Conservation (phyloP, 2,113 vertebrate genomes). For the Thunnus maccoyii region DNA sequence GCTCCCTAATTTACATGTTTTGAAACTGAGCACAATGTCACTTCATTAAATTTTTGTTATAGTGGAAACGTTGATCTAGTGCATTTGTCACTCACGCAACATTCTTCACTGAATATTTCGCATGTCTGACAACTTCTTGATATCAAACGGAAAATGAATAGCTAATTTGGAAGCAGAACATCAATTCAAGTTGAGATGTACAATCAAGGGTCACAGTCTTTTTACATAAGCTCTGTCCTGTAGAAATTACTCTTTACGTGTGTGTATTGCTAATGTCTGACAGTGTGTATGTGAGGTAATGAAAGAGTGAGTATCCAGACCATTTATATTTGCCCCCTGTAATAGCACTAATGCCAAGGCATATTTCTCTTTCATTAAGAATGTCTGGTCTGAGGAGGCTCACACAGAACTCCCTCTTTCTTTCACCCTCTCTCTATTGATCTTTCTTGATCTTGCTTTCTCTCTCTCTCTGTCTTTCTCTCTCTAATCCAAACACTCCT, state of each 20-base stretch:
- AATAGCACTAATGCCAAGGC: slow-evolving; percentile 48
- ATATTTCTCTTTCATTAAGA: slow-evolving; percentile 70
- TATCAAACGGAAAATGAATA: background rate
- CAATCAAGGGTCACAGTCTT: slow-evolving; percentile 25
- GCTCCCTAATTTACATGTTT: background rate
- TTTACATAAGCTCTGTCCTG: slow-evolving; percentile 24
- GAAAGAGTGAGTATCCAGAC: slow-evolving; percentile 42
- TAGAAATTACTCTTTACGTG: slow-evolving; percentile 18
- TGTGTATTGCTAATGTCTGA: slow-evolving; percentile 37
- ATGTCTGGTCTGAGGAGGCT: slow-evolving; percentile 32
- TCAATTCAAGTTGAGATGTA: slow-evolving; percentile 22
- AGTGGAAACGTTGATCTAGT: too few species aligned
- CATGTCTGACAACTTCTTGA: background rate
- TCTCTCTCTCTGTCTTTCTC: slow-evolving; percentile 3
- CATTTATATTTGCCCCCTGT: slow-evolving; percentile 69
- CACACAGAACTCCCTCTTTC: background rate
- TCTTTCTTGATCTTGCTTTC: slow-evolving; percentile 21
- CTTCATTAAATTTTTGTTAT: too few species aligned
- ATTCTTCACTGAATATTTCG: background rate
- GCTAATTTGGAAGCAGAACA: slow-evolving; percentile 1
- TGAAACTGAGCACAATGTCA: background rate
- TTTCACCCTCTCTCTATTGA: background rate
- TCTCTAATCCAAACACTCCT: slow-evolving; percentile 72
- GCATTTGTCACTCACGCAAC: too few species aligned
- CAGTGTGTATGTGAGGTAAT: slow-evolving; percentile 44